Evolutionary conservation across 1,140 invertebrate genomes (phyloP).

Genomic region (Pseudobourletiella spinata): DNA sequence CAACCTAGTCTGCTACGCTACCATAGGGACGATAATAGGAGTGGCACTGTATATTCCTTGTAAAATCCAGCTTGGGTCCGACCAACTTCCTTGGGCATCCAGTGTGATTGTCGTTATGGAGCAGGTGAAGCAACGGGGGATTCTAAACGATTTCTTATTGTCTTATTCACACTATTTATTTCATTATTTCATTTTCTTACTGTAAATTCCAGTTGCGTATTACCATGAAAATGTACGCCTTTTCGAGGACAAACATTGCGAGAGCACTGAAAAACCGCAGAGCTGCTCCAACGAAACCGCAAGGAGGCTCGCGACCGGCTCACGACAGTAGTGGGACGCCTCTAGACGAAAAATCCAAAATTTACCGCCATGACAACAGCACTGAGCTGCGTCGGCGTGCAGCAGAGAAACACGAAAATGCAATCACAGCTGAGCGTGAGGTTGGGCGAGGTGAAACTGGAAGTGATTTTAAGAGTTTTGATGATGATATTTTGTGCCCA

Average conservation of each 20-base stretch:
- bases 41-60: not conserved
- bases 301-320: not conserved
- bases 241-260: conserved; percentile 57
- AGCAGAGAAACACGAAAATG: not conserved
- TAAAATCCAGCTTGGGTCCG: not conserved
- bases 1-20: not conserved
- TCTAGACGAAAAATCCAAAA: not conserved
- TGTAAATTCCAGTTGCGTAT: conserved; percentile 55
- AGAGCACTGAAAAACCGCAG: not conserved
- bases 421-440: not conserved
- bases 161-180: too few relatives aligned
- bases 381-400: not conserved
- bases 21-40: not conserved
- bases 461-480: conserved; percentile 3
- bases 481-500: conserved; percentile 8
- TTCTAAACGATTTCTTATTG: too few relatives aligned
- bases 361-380: not conserved
- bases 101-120: too few relatives aligned
- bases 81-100: not conserved
- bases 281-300: not conserved
- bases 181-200: not conserved
- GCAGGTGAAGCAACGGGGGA: too few relatives aligned
- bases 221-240: conserved; percentile 76
- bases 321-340: not conserved
- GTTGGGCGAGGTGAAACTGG: too few relatives aligned